These are phyloP conservation scores for Leptogaster cylindrica DNA, from an alignment of 2,888 invertebrate species.

Conservation along the genomic window DNA sequence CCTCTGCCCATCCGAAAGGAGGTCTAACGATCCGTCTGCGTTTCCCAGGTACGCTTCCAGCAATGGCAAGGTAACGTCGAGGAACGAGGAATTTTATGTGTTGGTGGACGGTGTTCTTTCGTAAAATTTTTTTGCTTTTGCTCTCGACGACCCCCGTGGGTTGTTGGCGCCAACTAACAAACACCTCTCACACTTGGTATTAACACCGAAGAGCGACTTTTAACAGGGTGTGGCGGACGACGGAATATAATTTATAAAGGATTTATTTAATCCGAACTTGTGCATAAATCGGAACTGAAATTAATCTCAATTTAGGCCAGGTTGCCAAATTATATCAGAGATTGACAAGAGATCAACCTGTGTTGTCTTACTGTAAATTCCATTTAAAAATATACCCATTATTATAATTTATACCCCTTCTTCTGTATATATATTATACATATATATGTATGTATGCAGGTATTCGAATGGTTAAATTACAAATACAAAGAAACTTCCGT, in stretches of 20 bases:
- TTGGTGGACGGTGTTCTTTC: conserved; percentile 8
- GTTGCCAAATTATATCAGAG: no score
- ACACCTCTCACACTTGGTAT: conserved; percentile 31
- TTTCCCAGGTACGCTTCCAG: background rate
- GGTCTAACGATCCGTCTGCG: conserved; percentile 32
- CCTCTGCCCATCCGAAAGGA: conserved; percentile 28
- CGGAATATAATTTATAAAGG: conserved; percentile 1
- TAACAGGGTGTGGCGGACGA: conserved; percentile 39
- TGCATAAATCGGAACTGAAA: conserved; percentile 18
- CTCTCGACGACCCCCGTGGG: conserved; percentile 41
- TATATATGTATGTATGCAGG: no score
- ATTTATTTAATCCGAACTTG: background rate
- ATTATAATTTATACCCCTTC: no score
- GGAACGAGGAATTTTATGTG: conserved; percentile 9
- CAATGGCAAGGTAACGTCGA: background rate
- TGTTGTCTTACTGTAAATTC: no score
- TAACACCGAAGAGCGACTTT: conserved; percentile 35
- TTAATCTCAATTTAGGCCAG: conserved; percentile 24
- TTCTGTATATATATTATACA: no score
- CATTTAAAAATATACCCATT: no score
- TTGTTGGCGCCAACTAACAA: conserved; percentile 41
- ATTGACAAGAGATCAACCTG: no score
- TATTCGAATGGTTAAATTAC: no score
- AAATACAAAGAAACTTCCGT: no score
- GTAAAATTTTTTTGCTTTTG: conserved; percentile 25